Conservation (phyloP, 2,113 vertebrate genomes). For the Ptychochromis oligacanthus region DNA sequence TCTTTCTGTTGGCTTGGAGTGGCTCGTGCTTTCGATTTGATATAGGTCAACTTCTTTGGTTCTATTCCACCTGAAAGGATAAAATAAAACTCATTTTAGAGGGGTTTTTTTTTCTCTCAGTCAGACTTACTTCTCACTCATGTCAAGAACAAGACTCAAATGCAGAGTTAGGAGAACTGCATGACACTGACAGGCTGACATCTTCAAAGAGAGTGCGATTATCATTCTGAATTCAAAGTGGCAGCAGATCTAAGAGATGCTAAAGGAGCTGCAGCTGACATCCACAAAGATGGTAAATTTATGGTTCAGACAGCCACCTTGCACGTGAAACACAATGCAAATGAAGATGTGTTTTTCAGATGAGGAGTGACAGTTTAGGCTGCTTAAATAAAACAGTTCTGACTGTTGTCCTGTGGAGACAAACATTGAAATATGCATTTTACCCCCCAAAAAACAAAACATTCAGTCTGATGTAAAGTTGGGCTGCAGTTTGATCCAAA, state of each 20-base stretch:
- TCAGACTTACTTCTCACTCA: neutral
- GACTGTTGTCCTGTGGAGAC: neutral
- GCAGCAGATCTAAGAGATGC: constrained; percentile 18
- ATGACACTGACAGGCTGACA: constrained; percentile 16
- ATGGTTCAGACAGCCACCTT: constrained; percentile 1
- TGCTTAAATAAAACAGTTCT: neutral
- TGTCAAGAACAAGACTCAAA: neutral
- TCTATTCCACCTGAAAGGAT: constrained; percentile 65
- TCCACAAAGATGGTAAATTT: neutral
- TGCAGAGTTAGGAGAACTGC: neutral
- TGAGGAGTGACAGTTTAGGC: neutral
- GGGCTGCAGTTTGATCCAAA: no score
- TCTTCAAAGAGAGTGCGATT: constrained; percentile 19
- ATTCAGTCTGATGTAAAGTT: neutral
- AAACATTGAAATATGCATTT: constrained; percentile 26
- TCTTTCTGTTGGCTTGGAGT: constrained; percentile 67
- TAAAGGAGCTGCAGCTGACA: neutral
- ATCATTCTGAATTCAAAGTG: constrained; percentile 24
- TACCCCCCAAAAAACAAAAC: neutral
- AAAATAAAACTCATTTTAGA: constrained; percentile 22
- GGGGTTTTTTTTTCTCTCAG: neutral
- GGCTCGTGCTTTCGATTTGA: constrained; percentile 66
- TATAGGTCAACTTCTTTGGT: constrained; percentile 72
- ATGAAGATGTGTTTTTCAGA: neutral
- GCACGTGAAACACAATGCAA: neutral